Base-by-base conservation (phyloP, 2,888 invertebrate genomes). In the Ariolimax columbianus region DNA sequence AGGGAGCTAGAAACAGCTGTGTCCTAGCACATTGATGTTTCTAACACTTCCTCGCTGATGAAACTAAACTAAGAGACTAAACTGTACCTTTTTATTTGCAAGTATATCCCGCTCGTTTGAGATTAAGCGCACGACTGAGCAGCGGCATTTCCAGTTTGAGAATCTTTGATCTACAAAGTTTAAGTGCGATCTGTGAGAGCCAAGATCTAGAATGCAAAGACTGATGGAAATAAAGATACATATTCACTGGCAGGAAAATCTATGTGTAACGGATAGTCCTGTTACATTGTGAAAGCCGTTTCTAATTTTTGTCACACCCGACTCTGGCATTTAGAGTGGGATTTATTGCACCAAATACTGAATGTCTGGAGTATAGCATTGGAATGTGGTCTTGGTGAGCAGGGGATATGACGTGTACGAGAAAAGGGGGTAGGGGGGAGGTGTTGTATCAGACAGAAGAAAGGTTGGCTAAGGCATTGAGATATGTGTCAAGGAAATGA, bases 261-360 rank as follows among this genome's bases (percentile, higher is more conserved):
- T 59, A 36, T 63, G 59, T 59, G 77, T 43, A 78, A 63, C 75
- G 75, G 6, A 19, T 75, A 59, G 77, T 59, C 17, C 23, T 26
- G 30, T 68, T 40, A 79, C 79, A 66, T 40, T 66, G 79, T 47
- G 43, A 79, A 66, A 79, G 79, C 79, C 63, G 30, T 4, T 79
- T 79, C 79, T 79, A 66, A 79, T 79, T 66, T 79, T 79, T 79
- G 30, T 79, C 43, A 79, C 43, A 68, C 26, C 43, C 30, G 47
- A 51, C 79, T 30, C 43, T 68, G 68, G 68, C 43, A 79, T 68
- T 79, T 79, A 68, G 68, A 66, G 66, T 68, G 68, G 66, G 63
- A 78, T 63, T 78, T 78, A 36, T 55, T 55, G 36, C 26, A 26
- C 7, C 38, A 1, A 36, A 77, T 38, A 51, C 77, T 38, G 2